Evolutionary conservation across 2,797 vertebrate species (phyloP).

Genomic region (Remorina albescens): DNA sequence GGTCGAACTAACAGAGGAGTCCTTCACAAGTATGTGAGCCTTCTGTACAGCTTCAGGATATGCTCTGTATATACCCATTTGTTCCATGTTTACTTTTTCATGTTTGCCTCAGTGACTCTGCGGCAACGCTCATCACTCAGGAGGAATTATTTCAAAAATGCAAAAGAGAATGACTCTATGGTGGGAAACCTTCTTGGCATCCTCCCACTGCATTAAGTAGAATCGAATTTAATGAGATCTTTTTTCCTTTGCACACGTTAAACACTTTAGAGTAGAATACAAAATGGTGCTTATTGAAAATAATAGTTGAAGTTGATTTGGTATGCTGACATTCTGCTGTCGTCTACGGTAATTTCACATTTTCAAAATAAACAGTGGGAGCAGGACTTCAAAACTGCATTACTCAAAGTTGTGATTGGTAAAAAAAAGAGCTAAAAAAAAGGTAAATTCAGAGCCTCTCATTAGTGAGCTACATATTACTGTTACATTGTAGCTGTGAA

Average conservation of each 20-base stretch:
- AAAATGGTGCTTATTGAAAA: not conserved
- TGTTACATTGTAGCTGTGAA: not conserved
- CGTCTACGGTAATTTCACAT: not conserved
- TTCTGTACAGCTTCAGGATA: too few relatives aligned
- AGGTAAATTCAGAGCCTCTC: not conserved
- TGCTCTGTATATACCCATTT: not conserved
- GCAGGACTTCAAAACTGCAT: too few relatives aligned
- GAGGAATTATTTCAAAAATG: slow-evolving; percentile 21
- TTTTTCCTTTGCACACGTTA: not conserved
- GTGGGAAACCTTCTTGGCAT: not conserved
- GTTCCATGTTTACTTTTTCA: slow-evolving; percentile 7
- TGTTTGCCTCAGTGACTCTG: not conserved
- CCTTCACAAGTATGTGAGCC: not conserved
- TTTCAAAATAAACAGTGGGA: too few relatives aligned
- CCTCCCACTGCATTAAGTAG: not conserved
- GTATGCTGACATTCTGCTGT: not conserved
- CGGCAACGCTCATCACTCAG: not conserved
- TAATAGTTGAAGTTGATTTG: not conserved
- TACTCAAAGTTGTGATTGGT: too few relatives aligned
- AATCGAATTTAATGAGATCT: not conserved
- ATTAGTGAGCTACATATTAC: not conserved
- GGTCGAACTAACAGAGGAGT: slow-evolving; percentile 29
- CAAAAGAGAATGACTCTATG: slow-evolving; percentile 5
- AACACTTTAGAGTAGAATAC: not conserved
- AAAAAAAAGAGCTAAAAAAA: too few relatives aligned